phyloP scores from a whole-genome alignment of 2,888 invertebrate species.

The Polyommatus icarus region DNA sequence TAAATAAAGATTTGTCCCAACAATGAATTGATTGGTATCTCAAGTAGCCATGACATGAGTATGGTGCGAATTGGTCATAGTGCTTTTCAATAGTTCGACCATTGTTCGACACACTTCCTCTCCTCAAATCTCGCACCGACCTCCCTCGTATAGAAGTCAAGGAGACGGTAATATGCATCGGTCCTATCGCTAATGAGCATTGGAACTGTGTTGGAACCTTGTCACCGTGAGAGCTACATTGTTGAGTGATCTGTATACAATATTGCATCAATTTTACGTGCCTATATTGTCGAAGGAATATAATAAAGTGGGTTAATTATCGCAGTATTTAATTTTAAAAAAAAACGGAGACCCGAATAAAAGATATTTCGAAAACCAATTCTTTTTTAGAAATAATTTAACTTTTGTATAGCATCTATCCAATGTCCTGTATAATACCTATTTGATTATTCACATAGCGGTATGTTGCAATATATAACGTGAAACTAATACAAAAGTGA shows the following conservation, averaged over 20 bases:
- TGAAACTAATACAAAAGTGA: slow-evolving; percentile 22
- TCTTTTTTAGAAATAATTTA: background rate
- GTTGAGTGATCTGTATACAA: slow-evolving; percentile 48
- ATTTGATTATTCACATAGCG: background rate
- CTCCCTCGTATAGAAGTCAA: slow-evolving; percentile 64
- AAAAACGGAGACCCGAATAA: too few species aligned
- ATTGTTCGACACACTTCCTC: slow-evolving; percentile 54
- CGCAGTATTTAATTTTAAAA: background rate
- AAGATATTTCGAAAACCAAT: background rate
- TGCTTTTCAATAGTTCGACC: slow-evolving; percentile 46
- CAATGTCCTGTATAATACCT: background rate
- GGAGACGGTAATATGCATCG: slow-evolving; percentile 57
- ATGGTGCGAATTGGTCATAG: background rate
- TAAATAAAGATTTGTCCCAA: background rate
- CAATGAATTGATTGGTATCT: background rate
- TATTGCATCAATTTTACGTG: slow-evolving; percentile 25
- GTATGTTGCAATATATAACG: background rate
- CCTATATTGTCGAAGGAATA: background rate
- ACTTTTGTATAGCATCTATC: background rate
- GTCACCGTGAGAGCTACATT: slow-evolving; percentile 62
- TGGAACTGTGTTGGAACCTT: slow-evolving; percentile 67
- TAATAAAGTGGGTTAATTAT: background rate
- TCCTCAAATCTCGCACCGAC: slow-evolving; percentile 51
- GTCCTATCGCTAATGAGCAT: slow-evolving; percentile 57
- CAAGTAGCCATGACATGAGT: background rate